Conservation (phyloP, 2,888 invertebrate species). For the Calameuta pallipes region DNA sequence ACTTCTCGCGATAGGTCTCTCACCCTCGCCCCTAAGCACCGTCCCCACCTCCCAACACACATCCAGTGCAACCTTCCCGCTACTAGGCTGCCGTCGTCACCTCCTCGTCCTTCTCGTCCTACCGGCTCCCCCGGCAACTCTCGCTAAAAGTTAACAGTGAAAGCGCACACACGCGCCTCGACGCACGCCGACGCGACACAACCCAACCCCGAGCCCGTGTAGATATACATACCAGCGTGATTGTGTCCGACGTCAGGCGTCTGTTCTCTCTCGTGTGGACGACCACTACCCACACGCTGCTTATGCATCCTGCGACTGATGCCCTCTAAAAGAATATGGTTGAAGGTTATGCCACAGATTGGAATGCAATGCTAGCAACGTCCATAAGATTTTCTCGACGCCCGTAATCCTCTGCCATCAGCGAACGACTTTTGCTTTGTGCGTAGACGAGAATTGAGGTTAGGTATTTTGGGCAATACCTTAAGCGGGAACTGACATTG, state of each 20-base stretch:
- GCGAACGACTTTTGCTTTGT: too few species aligned
- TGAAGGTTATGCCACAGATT: slow-evolving; percentile 36
- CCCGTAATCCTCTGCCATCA: neutral
- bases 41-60: slow-evolving; percentile 22
- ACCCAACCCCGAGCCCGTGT: neutral
- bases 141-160: slow-evolving; percentile 18
- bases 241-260: neutral
- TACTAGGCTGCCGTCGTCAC: neutral
- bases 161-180: slow-evolving; percentile 25
- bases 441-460: neutral
- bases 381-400: neutral
- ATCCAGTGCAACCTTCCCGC: neutral
- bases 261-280: neutral
- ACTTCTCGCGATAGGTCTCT: slow-evolving; percentile 22
- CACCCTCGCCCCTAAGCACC: slow-evolving; percentile 3
- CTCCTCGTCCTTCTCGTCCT: neutral
- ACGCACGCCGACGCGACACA: neutral
- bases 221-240: neutral
- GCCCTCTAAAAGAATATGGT: slow-evolving; percentile 31
- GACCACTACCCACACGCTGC: neutral
- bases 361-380: slow-evolving; percentile 20
- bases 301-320: slow-evolving; percentile 33
- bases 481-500: neutral
- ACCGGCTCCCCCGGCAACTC: neutral
- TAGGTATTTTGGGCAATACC: neutral